Conservation (phyloP, 2,113 vertebrate species). For the Chinchilla lanigera region DNA sequence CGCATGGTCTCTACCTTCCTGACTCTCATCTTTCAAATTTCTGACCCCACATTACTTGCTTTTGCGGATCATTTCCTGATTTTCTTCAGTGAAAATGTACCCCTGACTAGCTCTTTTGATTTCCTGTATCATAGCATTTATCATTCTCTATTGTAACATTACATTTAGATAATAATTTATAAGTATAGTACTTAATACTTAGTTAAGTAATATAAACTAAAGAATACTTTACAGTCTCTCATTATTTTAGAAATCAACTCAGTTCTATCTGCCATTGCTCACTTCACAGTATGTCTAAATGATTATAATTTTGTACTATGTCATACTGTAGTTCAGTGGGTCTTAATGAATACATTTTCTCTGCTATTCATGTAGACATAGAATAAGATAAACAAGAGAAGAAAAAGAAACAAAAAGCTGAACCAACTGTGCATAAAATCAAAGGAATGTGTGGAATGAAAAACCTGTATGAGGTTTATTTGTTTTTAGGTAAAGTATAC, state of each 20-base stretch:
- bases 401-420: not conserved
- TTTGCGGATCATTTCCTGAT: not conserved
- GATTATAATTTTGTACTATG: not conserved
- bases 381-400: not conserved
- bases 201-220: not conserved
- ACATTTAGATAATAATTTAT: not conserved
- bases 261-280: not conserved
- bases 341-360: not conserved
- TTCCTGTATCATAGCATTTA: not conserved
- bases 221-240: not conserved
- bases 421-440: not conserved
- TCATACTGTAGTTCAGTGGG: not conserved
- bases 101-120: not conserved
- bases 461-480: not conserved
- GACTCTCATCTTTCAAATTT: not conserved
- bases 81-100: not conserved
- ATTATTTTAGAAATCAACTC: conserved; percentile 53
- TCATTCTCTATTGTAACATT: not conserved
- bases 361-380: not conserved
- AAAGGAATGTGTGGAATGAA: not conserved
- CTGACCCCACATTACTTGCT: not conserved
- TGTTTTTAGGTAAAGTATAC: not conserved
- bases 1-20: not conserved
- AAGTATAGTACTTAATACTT: not conserved
- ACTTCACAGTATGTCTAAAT: not conserved